Conservation (phyloP, 2,113 vertebrate genomes). For the Andinoacara biseriatus region DNA sequence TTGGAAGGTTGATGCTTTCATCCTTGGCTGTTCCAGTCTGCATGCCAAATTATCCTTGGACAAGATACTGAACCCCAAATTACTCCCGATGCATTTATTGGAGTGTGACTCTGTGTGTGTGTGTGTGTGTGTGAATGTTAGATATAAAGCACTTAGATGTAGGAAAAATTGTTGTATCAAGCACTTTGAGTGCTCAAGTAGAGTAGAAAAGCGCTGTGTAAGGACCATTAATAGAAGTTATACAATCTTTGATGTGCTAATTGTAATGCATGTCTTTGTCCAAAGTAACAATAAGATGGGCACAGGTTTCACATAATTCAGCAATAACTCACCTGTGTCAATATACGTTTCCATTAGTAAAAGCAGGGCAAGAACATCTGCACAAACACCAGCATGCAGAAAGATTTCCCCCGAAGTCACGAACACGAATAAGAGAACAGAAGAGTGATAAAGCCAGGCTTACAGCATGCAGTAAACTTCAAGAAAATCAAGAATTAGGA, state of each 20-base stretch:
- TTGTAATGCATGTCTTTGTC: background rate
- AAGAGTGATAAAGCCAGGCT: background rate
- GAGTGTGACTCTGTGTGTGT: too few relatives aligned
- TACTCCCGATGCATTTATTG: too few relatives aligned
- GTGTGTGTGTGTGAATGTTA: too few relatives aligned
- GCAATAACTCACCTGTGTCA: background rate
- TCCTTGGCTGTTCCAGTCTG: too few relatives aligned
- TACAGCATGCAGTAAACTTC: background rate
- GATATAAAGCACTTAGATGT: too few relatives aligned
- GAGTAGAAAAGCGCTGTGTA: too few relatives aligned
- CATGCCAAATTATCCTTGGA: too few relatives aligned
- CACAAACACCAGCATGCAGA: background rate
- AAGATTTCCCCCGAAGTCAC: background rate
- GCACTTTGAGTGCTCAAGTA: too few relatives aligned
- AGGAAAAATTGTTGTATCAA: too few relatives aligned
- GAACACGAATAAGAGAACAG: background rate
- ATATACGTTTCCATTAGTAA: background rate
- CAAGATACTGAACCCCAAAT: too few relatives aligned
- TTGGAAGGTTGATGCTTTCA: too few relatives aligned
- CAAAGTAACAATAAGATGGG: background rate
- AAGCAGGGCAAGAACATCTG: background rate
- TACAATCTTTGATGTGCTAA: background rate
- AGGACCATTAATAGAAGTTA: too few relatives aligned
- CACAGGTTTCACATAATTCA: background rate
- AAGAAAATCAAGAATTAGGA: background rate